Base-by-base conservation (phyloP, 2,797 vertebrate species). In the Girardinus metallicus region DNA sequence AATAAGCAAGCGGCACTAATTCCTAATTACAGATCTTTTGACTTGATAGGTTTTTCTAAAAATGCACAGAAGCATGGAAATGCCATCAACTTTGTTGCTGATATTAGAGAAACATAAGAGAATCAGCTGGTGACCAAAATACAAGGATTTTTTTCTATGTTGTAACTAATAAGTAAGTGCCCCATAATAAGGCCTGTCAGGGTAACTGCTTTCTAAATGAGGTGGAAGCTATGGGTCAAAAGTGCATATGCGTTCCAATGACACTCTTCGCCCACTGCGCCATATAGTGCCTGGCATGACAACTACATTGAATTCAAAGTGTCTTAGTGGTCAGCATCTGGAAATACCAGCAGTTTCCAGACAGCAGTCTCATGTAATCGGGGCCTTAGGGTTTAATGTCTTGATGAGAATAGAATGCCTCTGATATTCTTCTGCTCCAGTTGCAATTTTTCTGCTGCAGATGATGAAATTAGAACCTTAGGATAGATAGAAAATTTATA, bases 401-500 rank as follows among this genome's bases (percentile, higher is more conserved):
- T 66, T 41, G 21, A 39, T 41, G 4, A 68, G 21, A 26, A 41
- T 68, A 41, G 10, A 23, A 21, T 68, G 18, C 64, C 21, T 41
- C 34, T 66, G 8, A 36, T 21, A 39, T 18, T 39, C 62, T 66
- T 21, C 11, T 62, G 57, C n/a, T 62, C n/a, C 57, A 60, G 12
- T 64, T 64, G 9, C 34, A 39, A 39, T 26, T 26, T 68, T 23
- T 41, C 64, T 41, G 3, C 64, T 41, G 21, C 31, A 23, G 64
- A 68, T 39, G 64, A 26, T 11, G 39, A 41, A 64, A 68, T 60
- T 23, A 74, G 80, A 86, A 86, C 21, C 18, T 23, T 49, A 16
- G 71, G 29, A 49, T 73, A 46, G 9, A 10, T 47, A 34, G 43
- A n/a, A 47, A 49, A 31, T 26, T 23, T 34, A 34, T 68, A 13